Evolutionary conservation across 1,140 invertebrate genomes (phyloP), one percentile per base, ranked within the genome.

Genomic region (Heliconius hermathena): DNA sequence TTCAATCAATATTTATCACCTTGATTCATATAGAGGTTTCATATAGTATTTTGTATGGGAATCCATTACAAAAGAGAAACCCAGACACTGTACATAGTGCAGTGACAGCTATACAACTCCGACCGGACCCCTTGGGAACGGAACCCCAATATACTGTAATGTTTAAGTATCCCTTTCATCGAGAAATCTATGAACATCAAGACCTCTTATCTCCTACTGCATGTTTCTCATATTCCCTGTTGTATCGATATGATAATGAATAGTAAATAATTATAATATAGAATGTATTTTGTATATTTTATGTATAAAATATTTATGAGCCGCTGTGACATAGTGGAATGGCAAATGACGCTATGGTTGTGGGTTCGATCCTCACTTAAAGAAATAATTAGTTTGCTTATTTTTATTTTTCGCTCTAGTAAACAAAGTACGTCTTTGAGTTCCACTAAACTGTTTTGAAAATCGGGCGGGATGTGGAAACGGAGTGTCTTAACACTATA

Each of bases 61-160:
- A 66, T 3, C 22, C 60, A 26, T 13, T 66, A 66, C 60, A 66
- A 66, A 66, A 66, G 60, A 66, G 22, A 66, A 66, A 66, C 11
- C 2, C 11, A 66, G 60, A 66, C 22, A 29, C 26, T 66, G 22
- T 29, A 66, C 60, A 26, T 66, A 26, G 60, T 16, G 60, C 60
- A 66, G 1, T 66, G 60, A 66, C 60, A 66, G 60, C 60, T 22
- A 29, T 66, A 66, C 60, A 66, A 66, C 11, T 29, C 22, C 2
- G 5, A 66, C 22, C 22, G 22, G 60, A 66, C 60, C 60, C 60
- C 60, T 66, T 29, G 60, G 60, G 60, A 26, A 66, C 26, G 60
- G 60, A 66, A 66, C 60, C 41, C 60, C 60, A 66, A 66, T 66
- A 66, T 26, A 66, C 60, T 29, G 60, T 26, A 29, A 66, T 26